phyloP scores from a whole-genome alignment of 2,888 invertebrate genomes.

The Fragum sueziense region DNA sequence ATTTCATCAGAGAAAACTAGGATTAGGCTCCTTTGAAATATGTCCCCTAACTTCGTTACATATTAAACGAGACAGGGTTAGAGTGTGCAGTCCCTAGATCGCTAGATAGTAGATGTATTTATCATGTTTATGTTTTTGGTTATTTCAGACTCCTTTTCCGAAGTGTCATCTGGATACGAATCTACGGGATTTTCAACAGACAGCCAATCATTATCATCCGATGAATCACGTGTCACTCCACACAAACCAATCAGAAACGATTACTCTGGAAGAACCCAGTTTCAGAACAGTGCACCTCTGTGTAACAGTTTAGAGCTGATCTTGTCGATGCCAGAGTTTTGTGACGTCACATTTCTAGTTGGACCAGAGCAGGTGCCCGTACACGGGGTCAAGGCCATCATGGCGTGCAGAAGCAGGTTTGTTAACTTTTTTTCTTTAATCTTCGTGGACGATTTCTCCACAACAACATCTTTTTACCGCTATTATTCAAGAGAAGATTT shows the following conservation, averaged over 20 bases:
- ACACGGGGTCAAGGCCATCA: background rate
- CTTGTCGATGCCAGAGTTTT: constrained; percentile 6
- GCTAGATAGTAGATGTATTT: too few species aligned
- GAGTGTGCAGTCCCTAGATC: background rate
- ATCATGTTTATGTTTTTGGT: background rate
- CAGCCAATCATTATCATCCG: background rate
- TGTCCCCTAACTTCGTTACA: background rate
- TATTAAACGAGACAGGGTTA: background rate
- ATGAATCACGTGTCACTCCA: background rate
- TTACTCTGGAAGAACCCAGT: background rate
- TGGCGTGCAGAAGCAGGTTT: background rate
- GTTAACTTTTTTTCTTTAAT: too few species aligned
- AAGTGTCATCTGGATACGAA: background rate
- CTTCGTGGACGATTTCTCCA: too few species aligned
- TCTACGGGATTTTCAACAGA: background rate
- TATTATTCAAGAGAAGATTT: too few species aligned
- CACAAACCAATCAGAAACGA: background rate
- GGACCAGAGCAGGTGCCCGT: background rate
- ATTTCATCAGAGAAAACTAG: too few species aligned
- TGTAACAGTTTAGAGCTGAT: constrained; percentile 9
- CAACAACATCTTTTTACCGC: too few species aligned
- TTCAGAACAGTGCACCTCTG: background rate
- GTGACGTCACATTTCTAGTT: constrained; percentile 10
- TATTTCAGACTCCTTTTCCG: background rate
- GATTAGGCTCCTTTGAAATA: too few species aligned